Conservation (phyloP, 2,113 vertebrate genomes). For the Misgurnus mizolepis region DNA sequence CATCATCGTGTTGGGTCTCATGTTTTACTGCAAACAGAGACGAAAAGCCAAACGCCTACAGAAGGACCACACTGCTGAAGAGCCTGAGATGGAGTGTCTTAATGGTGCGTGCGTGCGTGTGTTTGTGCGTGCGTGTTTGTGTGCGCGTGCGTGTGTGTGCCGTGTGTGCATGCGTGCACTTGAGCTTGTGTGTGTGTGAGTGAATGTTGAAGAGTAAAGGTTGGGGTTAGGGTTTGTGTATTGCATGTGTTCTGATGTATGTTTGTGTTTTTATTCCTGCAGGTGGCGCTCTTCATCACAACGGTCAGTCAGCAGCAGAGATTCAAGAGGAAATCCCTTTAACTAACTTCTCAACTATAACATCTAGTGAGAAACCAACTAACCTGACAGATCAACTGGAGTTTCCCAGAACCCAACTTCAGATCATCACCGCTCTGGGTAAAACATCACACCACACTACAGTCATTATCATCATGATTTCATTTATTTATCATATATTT, state of each 20-base stretch:
- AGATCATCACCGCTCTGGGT: conserved; percentile 95
- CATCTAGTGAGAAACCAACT: conserved; percentile 84
- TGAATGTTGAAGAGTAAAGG: too few species aligned
- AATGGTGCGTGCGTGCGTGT: conserved; percentile 77
- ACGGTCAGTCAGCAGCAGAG: conserved; percentile 89
- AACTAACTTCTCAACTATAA: conserved; percentile 81
- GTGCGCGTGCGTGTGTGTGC: conserved; percentile 1
- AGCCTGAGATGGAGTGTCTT: conserved; percentile 96
- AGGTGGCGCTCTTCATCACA: conserved; percentile 87
- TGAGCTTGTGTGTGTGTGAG: not conserved
- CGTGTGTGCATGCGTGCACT: too few species aligned
- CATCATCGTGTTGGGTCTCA: conserved; percentile 94
- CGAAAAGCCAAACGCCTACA: conserved; percentile 88
- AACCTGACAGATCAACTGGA: conserved; percentile 88
- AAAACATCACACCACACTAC: conserved; percentile 17
- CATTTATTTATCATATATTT: too few species aligned
- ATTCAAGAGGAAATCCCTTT: conserved; percentile 93
- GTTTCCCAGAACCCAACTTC: conserved; percentile 84
- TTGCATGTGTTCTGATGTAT: not conserved
- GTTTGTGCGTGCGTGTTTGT: not conserved
- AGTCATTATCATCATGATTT: too few species aligned
- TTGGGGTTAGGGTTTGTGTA: too few species aligned
- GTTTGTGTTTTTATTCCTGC: conserved; percentile 40
- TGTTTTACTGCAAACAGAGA: conserved; percentile 99
- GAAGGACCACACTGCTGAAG: conserved; percentile 88